phyloP scores from a whole-genome alignment of 2,888 invertebrate species.

The Leptarthrus brevirostris region DNA sequence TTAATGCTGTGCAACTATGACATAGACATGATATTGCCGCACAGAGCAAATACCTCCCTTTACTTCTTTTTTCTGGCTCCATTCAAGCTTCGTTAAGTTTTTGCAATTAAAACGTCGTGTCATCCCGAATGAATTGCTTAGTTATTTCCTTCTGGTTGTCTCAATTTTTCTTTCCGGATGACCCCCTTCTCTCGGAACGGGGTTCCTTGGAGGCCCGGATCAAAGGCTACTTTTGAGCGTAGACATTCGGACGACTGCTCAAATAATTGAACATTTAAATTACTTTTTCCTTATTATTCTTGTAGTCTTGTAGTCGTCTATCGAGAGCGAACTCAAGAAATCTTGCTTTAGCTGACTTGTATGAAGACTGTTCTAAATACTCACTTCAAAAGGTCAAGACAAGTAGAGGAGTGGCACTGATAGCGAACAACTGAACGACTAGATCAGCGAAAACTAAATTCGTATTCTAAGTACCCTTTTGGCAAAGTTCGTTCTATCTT shows the following conservation, averaged over 20 bases:
- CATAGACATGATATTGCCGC: too few species aligned
- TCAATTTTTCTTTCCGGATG: slow-evolving; percentile 13
- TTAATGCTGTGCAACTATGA: too few species aligned
- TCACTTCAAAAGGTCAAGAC: background rate
- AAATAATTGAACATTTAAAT: slow-evolving; percentile 20
- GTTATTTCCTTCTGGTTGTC: background rate
- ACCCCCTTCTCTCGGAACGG: background rate
- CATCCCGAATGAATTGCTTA: slow-evolving; percentile 31
- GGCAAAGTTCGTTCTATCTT: slow-evolving; percentile 27
- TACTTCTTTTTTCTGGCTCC: too few species aligned
- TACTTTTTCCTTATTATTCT: slow-evolving; percentile 25
- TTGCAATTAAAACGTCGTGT: slow-evolving; percentile 52
- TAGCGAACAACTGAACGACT: background rate
- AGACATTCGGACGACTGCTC: slow-evolving; percentile 9
- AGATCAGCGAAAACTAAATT: slow-evolving; percentile 25
- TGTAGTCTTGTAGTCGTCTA: background rate
- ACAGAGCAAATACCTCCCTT: too few species aligned
- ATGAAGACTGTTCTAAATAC: background rate
- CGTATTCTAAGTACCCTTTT: slow-evolving; percentile 38
- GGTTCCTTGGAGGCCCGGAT: background rate
- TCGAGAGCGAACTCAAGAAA: background rate
- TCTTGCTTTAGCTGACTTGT: too few species aligned
- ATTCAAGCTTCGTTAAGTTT: slow-evolving; percentile 54
- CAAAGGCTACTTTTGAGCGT: background rate
- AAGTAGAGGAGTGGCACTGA: background rate